phyloP scores from a whole-genome alignment of 2,797 vertebrate genomes.

The Sus cebifrons region DNA sequence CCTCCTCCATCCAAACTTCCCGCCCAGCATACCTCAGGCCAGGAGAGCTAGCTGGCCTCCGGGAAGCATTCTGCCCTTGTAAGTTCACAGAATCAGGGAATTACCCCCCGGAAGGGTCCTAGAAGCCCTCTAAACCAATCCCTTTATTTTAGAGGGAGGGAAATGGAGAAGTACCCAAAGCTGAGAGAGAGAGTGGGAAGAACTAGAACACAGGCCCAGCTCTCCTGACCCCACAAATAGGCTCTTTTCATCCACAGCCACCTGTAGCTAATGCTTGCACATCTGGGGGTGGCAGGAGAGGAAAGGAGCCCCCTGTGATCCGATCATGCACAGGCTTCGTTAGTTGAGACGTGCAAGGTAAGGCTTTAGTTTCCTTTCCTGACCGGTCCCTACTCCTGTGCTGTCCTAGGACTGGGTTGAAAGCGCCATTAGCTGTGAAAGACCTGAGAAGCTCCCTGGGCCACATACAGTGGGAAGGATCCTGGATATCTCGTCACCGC shows the following conservation, averaged over 20 bases:
- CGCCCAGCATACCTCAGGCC: not conserved
- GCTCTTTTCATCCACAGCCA: not conserved
- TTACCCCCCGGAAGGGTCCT: not conserved
- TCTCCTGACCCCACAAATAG: not conserved
- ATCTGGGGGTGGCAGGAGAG: fast-evolving
- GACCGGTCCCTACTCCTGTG: not conserved
- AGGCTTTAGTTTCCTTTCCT: not conserved
- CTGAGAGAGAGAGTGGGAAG: not conserved
- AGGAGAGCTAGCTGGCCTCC: not conserved
- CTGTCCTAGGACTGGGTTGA: not conserved
- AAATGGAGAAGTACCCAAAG: not conserved
- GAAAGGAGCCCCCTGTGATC: not conserved
- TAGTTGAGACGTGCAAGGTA: not conserved
- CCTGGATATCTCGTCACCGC: not conserved
- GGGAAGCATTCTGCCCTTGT: not conserved
- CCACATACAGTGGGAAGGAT: not conserved
- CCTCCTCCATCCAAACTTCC: not conserved
- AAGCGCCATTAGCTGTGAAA: not conserved
- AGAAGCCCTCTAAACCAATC: not conserved
- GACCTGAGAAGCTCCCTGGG: not conserved
- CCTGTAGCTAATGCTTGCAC: fast-evolving
- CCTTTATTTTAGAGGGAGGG: not conserved
- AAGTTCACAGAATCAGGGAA: not conserved
- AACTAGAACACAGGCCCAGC: not conserved
- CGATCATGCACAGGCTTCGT: not conserved